Evolutionary conservation across 2,113 vertebrate genomes (phyloP), one percentile per base, ranked within the genome.

Genomic region (Crotalus horridus): DNA sequence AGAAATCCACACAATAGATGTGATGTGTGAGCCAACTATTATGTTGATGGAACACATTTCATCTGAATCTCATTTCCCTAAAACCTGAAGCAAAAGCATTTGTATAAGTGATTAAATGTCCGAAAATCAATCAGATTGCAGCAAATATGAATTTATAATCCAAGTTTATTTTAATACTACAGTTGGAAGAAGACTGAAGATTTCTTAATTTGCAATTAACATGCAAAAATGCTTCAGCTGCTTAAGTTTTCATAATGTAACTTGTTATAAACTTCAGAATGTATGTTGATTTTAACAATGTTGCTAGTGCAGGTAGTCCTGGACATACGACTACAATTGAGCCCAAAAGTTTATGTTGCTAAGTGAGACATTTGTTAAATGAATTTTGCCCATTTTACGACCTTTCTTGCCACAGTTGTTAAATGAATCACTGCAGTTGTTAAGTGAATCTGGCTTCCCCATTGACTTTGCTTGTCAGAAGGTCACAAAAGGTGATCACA

Each of bases 1-100:
- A 69, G 74, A 87, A 90, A 64, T 61, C 55, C 88, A 90, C 54
- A 59, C 87, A n/a, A 92, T 58, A 89, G 4, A 89, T 26, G 61
- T 15, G 33, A 93, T 33, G 43, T 26, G 7, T 43, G 54, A 89
- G 87, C 93, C 90, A 89, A 33, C n/a, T 91, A 39, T 89, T 81
- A 89, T 69, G 56, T 91, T 33, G n/a, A 85, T 56, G 53, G 92
- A 29, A 92, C 39, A 92, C 29, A 10, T 26, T 89, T 20, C 33
- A n/a, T 91, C 90, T 7, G 51, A 85, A 91, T 92, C n/a, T 8
- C 92, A 29, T 43, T 86, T 90, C 94, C 24, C 21, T 90, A 39
- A n/a, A 95, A 89, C 15, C 24, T 13, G 81, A 43, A 29, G 54
- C 10, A 69, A 69, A 69, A 21, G 15, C n/a, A 39, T 74, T 74